These are phyloP conservation scores for Martes martes DNA, from an alignment of 2,113 vertebrate genomes.

Conservation along the genomic window DNA sequence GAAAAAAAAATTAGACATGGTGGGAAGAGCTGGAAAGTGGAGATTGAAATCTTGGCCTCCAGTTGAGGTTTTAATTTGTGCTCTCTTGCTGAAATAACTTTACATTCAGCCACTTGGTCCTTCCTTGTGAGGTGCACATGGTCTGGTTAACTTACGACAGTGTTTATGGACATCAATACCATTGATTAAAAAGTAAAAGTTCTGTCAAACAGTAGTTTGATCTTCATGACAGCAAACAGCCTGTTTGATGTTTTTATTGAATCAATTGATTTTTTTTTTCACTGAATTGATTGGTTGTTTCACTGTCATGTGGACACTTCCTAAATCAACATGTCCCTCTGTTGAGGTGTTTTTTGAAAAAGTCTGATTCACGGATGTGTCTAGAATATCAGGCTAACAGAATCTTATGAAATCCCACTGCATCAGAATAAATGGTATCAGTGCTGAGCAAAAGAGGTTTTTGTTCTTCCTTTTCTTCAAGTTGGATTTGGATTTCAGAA, in stretches of 20 bases:
- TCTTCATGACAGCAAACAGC: constrained; percentile 73
- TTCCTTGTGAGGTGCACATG: constrained; percentile 19
- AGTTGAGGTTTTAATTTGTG: neutral
- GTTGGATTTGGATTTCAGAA: constrained; percentile 16
- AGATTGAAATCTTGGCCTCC: neutral
- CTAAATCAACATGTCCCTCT: constrained; percentile 57
- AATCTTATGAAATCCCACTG: neutral
- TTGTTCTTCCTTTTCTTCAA: neutral
- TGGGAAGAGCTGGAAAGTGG: neutral
- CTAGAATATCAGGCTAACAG: neutral
- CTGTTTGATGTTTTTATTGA: constrained; percentile 78
- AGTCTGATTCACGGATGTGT: neutral
- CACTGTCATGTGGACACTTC: constrained; percentile 55
- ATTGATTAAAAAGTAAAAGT: constrained; percentile 74
- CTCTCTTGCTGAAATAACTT: constrained; percentile 37
- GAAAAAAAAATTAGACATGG: neutral
- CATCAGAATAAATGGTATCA: neutral
- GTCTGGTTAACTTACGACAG: constrained; percentile 41
- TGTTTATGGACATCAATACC: constrained; percentile 63
- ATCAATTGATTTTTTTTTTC: constrained; percentile 71
- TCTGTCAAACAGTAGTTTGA: constrained; percentile 74
- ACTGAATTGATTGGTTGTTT: constrained; percentile 69
- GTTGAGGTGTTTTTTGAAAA: constrained; percentile 25
- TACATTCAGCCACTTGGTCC: neutral
- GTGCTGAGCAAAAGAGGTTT: neutral